Evolutionary conservation across 1,140 invertebrate species (phyloP).

Genomic region (Bombus haemorrhoidalis): DNA sequence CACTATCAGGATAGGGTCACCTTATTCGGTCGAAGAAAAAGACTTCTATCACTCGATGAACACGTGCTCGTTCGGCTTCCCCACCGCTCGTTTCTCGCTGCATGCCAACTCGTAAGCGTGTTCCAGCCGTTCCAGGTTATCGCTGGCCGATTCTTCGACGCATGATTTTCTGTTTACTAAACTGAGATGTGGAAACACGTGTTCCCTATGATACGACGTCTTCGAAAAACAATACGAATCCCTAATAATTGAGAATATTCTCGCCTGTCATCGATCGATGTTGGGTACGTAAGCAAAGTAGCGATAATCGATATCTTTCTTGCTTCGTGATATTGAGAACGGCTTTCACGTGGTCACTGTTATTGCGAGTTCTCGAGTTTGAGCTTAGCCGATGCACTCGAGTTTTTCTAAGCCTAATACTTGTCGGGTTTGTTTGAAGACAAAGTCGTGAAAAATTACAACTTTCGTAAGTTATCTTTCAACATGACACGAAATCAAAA

Average conservation of each 20-base stretch:
- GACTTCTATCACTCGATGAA: constrained; percentile 72
- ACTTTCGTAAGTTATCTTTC: not conserved
- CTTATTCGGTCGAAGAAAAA: constrained; percentile 56
- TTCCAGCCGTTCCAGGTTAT: constrained; percentile 24
- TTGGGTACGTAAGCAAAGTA: not conserved
- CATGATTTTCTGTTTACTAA: constrained; percentile 20
- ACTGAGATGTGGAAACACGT: not conserved
- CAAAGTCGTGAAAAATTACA: not conserved
- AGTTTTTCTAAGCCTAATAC: not conserved
- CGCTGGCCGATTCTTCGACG: constrained; percentile 25
- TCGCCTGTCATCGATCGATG: not conserved
- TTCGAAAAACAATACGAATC: not conserved
- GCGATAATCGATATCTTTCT: not conserved
- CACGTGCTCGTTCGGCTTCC: constrained; percentile 67
- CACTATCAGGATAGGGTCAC: constrained; percentile 38
- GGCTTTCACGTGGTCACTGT: not conserved
- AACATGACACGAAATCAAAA: not conserved
- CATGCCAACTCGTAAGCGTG: constrained; percentile 1
- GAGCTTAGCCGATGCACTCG: not conserved
- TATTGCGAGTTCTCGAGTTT: not conserved
- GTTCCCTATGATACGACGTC: not conserved
- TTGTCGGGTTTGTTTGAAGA: not conserved
- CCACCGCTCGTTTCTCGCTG: not conserved
- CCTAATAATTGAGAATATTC: not conserved
- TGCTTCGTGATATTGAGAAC: not conserved